A percentile compares a stretch with the other conserved stretches of the same genome.
phyloP scores from a whole-genome alignment of 2,888 invertebrate species.

The Stenurella melanura region DNA sequence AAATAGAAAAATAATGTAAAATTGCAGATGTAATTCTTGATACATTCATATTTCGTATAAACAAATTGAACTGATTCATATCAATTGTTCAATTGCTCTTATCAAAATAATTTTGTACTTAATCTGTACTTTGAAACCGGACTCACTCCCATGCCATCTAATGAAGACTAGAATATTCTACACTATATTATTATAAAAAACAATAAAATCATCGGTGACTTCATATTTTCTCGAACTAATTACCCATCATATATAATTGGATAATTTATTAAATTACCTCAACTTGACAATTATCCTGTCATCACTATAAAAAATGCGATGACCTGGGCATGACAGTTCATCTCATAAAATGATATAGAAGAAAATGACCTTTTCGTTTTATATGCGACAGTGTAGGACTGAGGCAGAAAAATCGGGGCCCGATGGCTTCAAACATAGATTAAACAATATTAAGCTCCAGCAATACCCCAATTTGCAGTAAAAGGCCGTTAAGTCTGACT shows the following conservation, averaged over 20 bases:
- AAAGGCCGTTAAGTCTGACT: too few relatives aligned
- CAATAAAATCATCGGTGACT: slow-evolving; percentile 41
- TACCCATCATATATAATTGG: slow-evolving; percentile 45
- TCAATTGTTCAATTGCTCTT: too few relatives aligned
- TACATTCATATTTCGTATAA: too few relatives aligned
- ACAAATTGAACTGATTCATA: too few relatives aligned
- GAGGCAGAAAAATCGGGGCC: neutral
- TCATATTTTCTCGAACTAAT: slow-evolving; percentile 45
- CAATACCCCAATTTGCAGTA: too few relatives aligned
- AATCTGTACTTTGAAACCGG: too few relatives aligned
- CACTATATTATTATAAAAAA: slow-evolving; percentile 10
- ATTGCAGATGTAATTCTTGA: too few relatives aligned
- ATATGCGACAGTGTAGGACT: neutral
- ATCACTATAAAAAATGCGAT: slow-evolving; percentile 37
- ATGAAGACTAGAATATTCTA: neutral
- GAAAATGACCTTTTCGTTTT: slow-evolving; percentile 26
- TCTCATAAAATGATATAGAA: slow-evolving; percentile 14
- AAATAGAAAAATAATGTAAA: too few relatives aligned
- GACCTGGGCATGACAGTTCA: slow-evolving; percentile 36
- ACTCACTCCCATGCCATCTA: too few relatives aligned
- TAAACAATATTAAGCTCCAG: too few relatives aligned
- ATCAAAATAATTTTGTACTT: too few relatives aligned
- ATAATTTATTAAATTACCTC: slow-evolving; percentile 40
- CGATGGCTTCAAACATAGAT: too few relatives aligned
- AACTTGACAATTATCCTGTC: slow-evolving; percentile 33